A percentile compares a stretch with the other conserved stretches of the same genome.
These are phyloP conservation scores for Epinotia demarniana DNA, from an alignment of 2,888 invertebrate genomes.

Conservation along the genomic window DNA sequence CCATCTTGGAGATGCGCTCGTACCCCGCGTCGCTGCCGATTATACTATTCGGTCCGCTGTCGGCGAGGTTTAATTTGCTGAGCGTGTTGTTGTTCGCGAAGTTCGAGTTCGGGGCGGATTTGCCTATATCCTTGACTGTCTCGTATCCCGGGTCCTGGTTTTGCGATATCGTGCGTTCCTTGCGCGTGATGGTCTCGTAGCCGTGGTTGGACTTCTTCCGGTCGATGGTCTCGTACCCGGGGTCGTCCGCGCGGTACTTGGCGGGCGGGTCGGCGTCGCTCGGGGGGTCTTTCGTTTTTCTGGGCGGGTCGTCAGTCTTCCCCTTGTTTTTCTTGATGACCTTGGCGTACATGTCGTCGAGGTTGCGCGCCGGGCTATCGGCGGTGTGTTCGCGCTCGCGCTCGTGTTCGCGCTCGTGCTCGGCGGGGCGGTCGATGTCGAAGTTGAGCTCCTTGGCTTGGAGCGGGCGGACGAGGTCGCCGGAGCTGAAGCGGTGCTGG, in stretches of 20 bases:
- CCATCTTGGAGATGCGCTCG: slow-evolving; percentile 85
- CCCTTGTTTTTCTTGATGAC: slow-evolving; percentile 89
- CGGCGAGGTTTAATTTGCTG: slow-evolving; percentile 67
- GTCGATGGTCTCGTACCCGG: slow-evolving; percentile 81
- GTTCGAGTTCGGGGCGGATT: slow-evolving; percentile 58
- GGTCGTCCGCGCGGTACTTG: slow-evolving; percentile 77
- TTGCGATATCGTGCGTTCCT: slow-evolving; percentile 72
- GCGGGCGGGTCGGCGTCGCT: slow-evolving; percentile 57
- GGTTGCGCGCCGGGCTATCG: slow-evolving; percentile 78
- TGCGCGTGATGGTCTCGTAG: slow-evolving; percentile 85
- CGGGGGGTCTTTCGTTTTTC: slow-evolving; percentile 66
- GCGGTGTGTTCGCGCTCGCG: slow-evolving; percentile 67
- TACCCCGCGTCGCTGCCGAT: slow-evolving; percentile 89
- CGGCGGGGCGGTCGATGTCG: slow-evolving; percentile 71
- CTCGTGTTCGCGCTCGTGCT: slow-evolving; percentile 71
- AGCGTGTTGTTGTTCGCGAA: slow-evolving; percentile 68
- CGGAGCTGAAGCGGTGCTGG: slow-evolving; percentile 80
- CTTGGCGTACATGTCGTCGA: slow-evolving; percentile 97
- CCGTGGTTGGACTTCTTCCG: slow-evolving; percentile 82
- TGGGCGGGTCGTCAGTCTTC: slow-evolving; percentile 65
- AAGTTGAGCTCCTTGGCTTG: slow-evolving; percentile 78
- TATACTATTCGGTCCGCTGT: slow-evolving; percentile 85
- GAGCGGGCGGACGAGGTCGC: slow-evolving; percentile 77
- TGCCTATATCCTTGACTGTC: slow-evolving; percentile 80
- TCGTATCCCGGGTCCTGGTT: slow-evolving; percentile 87